A percentile compares a stretch with the other conserved stretches of the same genome.
These are phyloP conservation scores for Lucilia cuprina DNA, from an alignment of 1,140 invertebrate genomes.

Conservation along the genomic window DNA sequence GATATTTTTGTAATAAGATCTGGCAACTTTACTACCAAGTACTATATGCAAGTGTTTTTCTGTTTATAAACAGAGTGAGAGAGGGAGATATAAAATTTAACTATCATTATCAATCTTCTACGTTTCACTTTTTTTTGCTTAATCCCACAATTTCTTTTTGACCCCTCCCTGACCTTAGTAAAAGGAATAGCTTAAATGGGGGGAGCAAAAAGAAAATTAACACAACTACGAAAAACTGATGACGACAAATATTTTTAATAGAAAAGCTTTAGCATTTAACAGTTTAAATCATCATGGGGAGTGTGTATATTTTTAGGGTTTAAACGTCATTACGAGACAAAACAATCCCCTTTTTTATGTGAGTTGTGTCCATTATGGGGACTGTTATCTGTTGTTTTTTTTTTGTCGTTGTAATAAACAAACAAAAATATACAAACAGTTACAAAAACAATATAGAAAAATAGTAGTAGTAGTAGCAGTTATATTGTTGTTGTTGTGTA, in stretches of 20 bases:
- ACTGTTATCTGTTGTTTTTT: neutral
- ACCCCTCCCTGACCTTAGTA: neutral
- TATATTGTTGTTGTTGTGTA: too few relatives aligned
- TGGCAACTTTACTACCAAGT: too few relatives aligned
- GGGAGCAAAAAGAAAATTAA: neutral
- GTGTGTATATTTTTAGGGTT: neutral
- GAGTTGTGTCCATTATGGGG: neutral
- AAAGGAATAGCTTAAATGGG: neutral
- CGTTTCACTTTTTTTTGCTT: neutral
- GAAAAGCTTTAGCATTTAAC: neutral
- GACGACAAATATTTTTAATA: slow-evolving; percentile 3
- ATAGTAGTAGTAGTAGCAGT: too few relatives aligned
- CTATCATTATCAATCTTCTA: neutral
- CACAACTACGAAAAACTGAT: neutral
- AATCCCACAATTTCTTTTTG: neutral
- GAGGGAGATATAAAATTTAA: neutral
- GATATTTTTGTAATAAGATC: too few relatives aligned
- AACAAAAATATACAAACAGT: neutral
- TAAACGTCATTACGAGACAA: neutral
- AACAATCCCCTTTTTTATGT: neutral
- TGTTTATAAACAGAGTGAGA: neutral
- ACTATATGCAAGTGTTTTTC: neutral
- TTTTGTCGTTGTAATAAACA: neutral
- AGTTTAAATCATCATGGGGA: neutral
- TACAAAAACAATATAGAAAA: neutral